These are phyloP conservation scores for Anguilla pacifica DNA, from an alignment of 2,797 vertebrate genomes.

Conservation along the genomic window DNA sequence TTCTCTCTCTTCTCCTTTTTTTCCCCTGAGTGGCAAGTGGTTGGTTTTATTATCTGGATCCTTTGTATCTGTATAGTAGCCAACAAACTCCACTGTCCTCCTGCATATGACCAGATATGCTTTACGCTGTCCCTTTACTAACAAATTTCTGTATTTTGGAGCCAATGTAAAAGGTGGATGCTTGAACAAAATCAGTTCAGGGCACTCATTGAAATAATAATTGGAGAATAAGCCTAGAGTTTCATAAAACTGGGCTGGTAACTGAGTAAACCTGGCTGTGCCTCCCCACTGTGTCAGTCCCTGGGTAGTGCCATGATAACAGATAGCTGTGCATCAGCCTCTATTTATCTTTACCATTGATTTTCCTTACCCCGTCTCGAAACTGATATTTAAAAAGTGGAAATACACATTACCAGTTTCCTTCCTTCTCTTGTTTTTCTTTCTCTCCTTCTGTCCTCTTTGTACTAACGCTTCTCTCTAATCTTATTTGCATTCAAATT, in stretches of 20 bases:
- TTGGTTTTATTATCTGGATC: conserved; percentile 74
- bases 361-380: conserved; percentile 38
- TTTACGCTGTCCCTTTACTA: conserved; percentile 62
- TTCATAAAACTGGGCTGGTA: not conserved
- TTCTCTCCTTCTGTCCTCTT: conserved; percentile 70
- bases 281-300: conserved; percentile 22
- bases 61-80: conserved; percentile 71
- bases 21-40: conserved; percentile 72
- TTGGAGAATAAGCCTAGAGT: not conserved
- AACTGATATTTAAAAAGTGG: conserved; percentile 21
- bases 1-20: conserved; percentile 66
- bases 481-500: conserved; percentile 99
- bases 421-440: conserved; percentile 58
- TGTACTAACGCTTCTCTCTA: conserved; percentile 94
- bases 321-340: conserved; percentile 61
- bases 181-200: not conserved
- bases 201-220: not conserved
- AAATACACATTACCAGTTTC: conserved; percentile 54
- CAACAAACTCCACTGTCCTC: conserved; percentile 67
- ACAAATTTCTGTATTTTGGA: conserved; percentile 33
- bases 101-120: conserved; percentile 63
- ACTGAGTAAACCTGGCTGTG: not conserved
- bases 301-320: conserved; percentile 60
- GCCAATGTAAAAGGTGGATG: not conserved
- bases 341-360: conserved; percentile 44